Percentiles rank a stretch among this genome's conserved stretches.
These are phyloP conservation scores for Tragopan temminckii DNA, from an alignment of 2,797 vertebrate species.

Conservation along the genomic window DNA sequence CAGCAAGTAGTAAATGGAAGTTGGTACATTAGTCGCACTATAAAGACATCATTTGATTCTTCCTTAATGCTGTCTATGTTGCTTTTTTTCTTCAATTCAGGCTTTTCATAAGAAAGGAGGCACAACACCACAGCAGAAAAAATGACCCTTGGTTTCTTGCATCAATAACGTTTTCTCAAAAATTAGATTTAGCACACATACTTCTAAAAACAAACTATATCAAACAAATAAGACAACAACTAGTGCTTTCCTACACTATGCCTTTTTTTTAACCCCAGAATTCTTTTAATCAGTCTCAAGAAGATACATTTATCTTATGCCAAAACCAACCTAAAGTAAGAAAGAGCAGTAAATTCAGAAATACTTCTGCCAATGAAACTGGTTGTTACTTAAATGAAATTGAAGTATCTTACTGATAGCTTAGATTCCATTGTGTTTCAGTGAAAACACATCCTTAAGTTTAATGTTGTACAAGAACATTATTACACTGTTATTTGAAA, in stretches of 20 bases:
- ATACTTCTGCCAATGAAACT: conserved; percentile 12
- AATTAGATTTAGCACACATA: conserved; percentile 10
- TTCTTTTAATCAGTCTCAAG: conserved; percentile 7
- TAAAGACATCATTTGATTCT: not conserved
- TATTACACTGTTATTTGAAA: conserved; percentile 46
- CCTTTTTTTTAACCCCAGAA: not conserved
- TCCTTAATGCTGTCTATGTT: not conserved
- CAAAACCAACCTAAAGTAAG: conserved; percentile 6
- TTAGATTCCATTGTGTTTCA: conserved; percentile 36
- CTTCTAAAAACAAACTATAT: conserved; percentile 15
- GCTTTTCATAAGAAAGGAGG: not conserved
- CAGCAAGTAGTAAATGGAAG: not conserved
- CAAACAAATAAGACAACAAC: not conserved
- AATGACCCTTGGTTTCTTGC: not conserved
- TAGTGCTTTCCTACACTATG: not conserved
- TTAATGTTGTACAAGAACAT: conserved; percentile 28
- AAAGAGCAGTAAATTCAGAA: not conserved
- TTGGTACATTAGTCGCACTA: not conserved
- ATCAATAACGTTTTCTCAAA: conserved; percentile 5
- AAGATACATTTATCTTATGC: not conserved
- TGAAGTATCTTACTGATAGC: conserved; percentile 32
- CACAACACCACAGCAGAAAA: not conserved
- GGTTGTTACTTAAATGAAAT: conserved; percentile 38
- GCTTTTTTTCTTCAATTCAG: not conserved
- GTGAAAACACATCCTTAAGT: conserved; percentile 39